Evolutionary conservation across 2,113 vertebrate species (phyloP).

Genomic region (Psophia crepitans): DNA sequence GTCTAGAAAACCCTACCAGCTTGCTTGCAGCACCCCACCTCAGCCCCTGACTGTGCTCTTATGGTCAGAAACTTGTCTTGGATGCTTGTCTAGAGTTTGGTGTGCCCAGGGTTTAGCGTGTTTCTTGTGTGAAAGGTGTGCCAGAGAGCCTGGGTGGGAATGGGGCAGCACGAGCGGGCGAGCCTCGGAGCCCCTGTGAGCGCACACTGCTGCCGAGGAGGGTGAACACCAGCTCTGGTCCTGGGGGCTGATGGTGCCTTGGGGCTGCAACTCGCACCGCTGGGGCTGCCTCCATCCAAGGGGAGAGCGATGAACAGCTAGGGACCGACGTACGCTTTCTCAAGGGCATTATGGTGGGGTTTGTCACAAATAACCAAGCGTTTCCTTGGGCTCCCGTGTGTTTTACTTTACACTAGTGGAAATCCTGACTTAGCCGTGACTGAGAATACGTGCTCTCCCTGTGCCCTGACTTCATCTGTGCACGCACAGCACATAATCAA

Average conservation of each 20-base stretch:
- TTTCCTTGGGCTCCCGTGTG: background rate
- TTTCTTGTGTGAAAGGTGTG: background rate
- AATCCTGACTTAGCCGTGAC: background rate
- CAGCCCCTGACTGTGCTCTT: rapidly evolving
- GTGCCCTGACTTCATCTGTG: conserved; percentile 8
- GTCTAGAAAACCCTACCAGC: background rate
- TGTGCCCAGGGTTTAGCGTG: background rate
- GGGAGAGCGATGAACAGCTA: background rate
- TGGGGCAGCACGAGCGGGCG: rapidly evolving
- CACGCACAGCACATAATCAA: conserved; percentile 1
- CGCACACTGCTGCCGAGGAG: rapidly evolving
- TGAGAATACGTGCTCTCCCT: background rate
- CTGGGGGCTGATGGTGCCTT: background rate
- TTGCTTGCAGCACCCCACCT: background rate
- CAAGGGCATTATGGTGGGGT: background rate
- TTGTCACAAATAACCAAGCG: background rate
- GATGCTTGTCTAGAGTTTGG: background rate
- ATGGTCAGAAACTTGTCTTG: background rate
- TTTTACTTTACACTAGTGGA: background rate
- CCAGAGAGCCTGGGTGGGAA: background rate
- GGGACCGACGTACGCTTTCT: background rate
- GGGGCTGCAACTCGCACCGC: background rate
- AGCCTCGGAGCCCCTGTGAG: background rate
- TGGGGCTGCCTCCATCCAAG: background rate
- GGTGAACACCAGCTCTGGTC: rapidly evolving